These are phyloP conservation scores for Halocynthia roretzi DNA, from an alignment of 23 tunicate species.

Conservation along the genomic window DNA sequence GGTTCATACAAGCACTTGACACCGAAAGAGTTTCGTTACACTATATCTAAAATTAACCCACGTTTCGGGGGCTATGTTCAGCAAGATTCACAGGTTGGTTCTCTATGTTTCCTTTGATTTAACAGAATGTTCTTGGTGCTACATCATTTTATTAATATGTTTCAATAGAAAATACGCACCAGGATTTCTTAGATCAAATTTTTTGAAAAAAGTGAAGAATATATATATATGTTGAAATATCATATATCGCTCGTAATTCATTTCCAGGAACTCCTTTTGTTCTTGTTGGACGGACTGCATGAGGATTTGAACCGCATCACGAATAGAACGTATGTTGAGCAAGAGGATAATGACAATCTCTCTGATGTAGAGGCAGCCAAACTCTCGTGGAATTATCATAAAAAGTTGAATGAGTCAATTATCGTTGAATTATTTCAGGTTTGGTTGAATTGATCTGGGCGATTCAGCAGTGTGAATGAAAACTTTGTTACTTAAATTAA, in stretches of 20 bases:
- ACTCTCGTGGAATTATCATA: conserved; percentile 62
- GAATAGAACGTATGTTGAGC: conserved; percentile 33
- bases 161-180: too few relatives aligned
- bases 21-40: conserved; percentile 68
- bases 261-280: conserved; percentile 41
- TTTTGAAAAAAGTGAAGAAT: too few relatives aligned
- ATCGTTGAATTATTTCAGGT: conserved; percentile 52
- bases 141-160: too few relatives aligned
- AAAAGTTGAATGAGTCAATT: conserved; percentile 61
- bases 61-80: conserved; percentile 49
- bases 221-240: too few relatives aligned
- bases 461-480: too few relatives aligned
- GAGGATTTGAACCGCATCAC: conserved; percentile 63
- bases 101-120: neutral
- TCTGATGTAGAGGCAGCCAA: conserved; percentile 58
- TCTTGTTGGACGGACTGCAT: conserved; percentile 74
- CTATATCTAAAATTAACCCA: conserved; percentile 37
- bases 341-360: conserved; percentile 57
- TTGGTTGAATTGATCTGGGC: conserved; percentile 4
- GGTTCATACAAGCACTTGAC: conserved; percentile 55
- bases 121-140: too few relatives aligned
- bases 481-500: too few relatives aligned
- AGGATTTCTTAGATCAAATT: too few relatives aligned
- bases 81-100: conserved; percentile 59
- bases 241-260: too few relatives aligned